Evolutionary conservation across 2,888 invertebrate species (phyloP), one percentile per base, ranked within the genome.

Genomic region (Argynnis bischoffii): DNA sequence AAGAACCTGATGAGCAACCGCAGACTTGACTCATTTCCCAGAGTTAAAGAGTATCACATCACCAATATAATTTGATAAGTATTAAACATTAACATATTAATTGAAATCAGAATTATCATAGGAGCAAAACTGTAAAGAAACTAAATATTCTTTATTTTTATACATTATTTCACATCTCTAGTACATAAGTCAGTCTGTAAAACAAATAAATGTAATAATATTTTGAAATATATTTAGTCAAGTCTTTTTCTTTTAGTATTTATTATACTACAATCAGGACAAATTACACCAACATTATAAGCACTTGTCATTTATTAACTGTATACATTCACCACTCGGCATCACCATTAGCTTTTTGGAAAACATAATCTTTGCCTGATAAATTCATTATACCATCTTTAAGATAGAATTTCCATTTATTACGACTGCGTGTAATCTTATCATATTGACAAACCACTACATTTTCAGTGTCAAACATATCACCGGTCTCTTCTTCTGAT

Each of bases 341-440:
- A 94, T 99, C 99, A 76, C 99, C 99, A 81, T 96, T 98, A 15
- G 99, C 99, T 93, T 98, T 99, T 93, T 99, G 99, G 93, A 99
- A 99, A 81, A 99, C 98, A 93, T 96, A 99, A 93, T 99, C 99
- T 90, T 98, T 98, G 56, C 99, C 99, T 76, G 96, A 96, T 82
- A 99, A 95, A 94, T 99, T 99, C 99, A 99, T 99, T 74, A 99
- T 99, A 69, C 99, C 99, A 93, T 99, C 99, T 93, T 99, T 99
- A 74, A 99, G 94, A 88, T 98, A 98, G 89, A 99, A 99, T 93
- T 99, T 99, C 99, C 99, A 99, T 90, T 98, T 98, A 90, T 99
- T 99, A 81, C 99, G 96, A 87, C 98, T 99, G 86, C 99, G 95
- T 74, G 99, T 99, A 71, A 99, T 99, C 97, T 99, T 99, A 92